A percentile compares a stretch with the other conserved stretches of the same genome.
These are phyloP conservation scores for Tortrix viridana DNA, from an alignment of 2,888 invertebrate genomes.

Conservation along the genomic window DNA sequence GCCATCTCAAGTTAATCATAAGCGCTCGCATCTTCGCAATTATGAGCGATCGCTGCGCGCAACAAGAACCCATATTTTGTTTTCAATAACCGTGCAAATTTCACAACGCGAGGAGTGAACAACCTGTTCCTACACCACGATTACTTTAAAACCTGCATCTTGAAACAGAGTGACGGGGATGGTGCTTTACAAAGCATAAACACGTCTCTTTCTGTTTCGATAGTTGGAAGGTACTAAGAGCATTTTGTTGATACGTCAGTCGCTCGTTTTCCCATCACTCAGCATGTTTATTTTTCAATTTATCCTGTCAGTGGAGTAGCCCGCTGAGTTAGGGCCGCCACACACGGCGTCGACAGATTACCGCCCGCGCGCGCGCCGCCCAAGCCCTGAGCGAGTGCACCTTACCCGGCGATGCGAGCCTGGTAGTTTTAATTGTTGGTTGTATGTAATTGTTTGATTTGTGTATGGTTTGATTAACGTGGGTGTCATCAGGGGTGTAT, in stretches of 20 bases:
- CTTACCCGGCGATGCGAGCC: slow-evolving; percentile 32
- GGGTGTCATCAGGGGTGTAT: slow-evolving; percentile 22
- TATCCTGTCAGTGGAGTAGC: slow-evolving; percentile 69
- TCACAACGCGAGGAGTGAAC: slow-evolving; percentile 32
- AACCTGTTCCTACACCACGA: slow-evolving; percentile 31
- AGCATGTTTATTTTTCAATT: slow-evolving; percentile 83
- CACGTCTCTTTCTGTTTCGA: slow-evolving; percentile 12
- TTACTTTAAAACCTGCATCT: slow-evolving; percentile 29
- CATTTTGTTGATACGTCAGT: slow-evolving; percentile 47
- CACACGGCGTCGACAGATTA: slow-evolving; percentile 80
- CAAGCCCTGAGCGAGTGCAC: slow-evolving; percentile 41
- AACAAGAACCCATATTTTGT: slow-evolving; percentile 27
- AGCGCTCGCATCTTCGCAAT: slow-evolving; percentile 25
- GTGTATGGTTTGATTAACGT: slow-evolving; percentile 28
- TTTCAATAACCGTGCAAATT: slow-evolving; percentile 42
- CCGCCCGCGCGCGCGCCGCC: slow-evolving; percentile 49
- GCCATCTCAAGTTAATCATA: slow-evolving; percentile 23
- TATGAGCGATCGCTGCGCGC: slow-evolving; percentile 27
- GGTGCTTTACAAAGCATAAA: slow-evolving; percentile 9
- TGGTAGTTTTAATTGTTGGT: slow-evolving; percentile 40
- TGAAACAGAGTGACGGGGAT: slow-evolving; percentile 7
- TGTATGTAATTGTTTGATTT: slow-evolving; percentile 41
- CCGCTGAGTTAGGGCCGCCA: slow-evolving; percentile 79
- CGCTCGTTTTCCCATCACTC: slow-evolving; percentile 68
- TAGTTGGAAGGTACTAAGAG: slow-evolving; percentile 6